Conservation (phyloP, 2,797 vertebrate genomes). For the Arremon brunneinucha region DNA sequence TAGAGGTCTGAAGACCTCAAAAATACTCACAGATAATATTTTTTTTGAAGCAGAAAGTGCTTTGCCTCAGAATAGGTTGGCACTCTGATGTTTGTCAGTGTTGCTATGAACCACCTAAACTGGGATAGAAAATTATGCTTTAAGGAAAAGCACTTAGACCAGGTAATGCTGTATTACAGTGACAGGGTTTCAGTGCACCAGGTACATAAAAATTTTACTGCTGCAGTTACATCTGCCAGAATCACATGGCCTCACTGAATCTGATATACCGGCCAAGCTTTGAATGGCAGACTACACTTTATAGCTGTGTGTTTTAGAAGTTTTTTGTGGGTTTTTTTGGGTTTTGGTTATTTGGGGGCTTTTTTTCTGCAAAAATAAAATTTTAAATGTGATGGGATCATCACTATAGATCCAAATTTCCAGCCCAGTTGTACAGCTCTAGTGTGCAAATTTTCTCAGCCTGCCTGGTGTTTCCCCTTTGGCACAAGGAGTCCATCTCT, state of each 20-base stretch:
- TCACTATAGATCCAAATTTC: background rate
- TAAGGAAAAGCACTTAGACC: background rate
- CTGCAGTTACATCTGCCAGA: background rate
- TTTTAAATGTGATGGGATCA: background rate
- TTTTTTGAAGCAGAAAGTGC: background rate
- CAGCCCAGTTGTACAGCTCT: background rate
- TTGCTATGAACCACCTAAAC: background rate
- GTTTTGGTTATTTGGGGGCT: background rate
- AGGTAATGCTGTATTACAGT: background rate
- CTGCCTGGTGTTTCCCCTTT: background rate
- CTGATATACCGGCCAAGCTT: background rate
- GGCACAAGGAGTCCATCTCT: fast-evolving
- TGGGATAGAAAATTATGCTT: background rate
- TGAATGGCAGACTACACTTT: background rate
- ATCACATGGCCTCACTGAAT: background rate
- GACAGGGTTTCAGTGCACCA: background rate
- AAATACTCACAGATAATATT: background rate
- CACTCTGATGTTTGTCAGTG: background rate
- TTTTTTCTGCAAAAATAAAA: background rate
- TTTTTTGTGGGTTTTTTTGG: background rate
- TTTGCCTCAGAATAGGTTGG: background rate
- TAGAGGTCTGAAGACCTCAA: background rate
- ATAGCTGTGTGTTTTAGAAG: background rate
- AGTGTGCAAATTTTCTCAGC: background rate
- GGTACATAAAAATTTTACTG: background rate